These are phyloP conservation scores for Sternarchorhynchus goeldii DNA, from an alignment of 2,797 vertebrate species.

Conservation along the genomic window DNA sequence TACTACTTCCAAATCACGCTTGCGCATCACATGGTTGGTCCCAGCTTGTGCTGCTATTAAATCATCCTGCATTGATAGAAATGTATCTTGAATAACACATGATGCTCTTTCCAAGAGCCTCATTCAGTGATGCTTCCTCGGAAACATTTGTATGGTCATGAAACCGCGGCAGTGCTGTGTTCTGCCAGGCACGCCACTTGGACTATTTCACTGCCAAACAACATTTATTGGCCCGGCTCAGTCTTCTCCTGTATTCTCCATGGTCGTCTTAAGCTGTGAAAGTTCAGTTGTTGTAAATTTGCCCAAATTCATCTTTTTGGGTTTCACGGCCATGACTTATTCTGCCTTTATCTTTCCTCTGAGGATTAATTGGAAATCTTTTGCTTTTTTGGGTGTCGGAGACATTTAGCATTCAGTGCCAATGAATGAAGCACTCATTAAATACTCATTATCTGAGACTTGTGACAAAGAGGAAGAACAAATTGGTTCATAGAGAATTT, in stretches of 20 bases:
- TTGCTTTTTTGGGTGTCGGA: constrained; percentile 15
- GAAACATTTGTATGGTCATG: not conserved
- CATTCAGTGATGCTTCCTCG: not conserved
- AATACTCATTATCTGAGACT: constrained; percentile 73
- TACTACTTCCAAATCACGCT: not conserved
- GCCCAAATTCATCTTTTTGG: not conserved
- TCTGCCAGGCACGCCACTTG: constrained; percentile 5
- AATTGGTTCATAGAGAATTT: constrained; percentile 70
- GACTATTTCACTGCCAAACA: constrained; percentile 13
- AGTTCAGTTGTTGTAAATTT: not conserved
- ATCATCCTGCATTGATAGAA: not conserved
- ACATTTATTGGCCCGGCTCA: constrained; percentile 21
- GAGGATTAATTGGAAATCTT: constrained; percentile 37
- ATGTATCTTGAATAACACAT: constrained; percentile 8
- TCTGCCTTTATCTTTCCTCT: constrained; percentile 24
- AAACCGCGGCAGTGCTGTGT: not conserved
- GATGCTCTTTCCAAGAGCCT: not conserved
- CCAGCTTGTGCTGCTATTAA: not conserved
- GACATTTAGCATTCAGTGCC: constrained; percentile 69
- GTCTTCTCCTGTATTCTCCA: constrained; percentile 9
- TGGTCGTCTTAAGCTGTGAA: constrained; percentile 14
- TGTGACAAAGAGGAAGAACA: constrained; percentile 64
- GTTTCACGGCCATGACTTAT: constrained; percentile 5
- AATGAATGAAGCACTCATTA: constrained; percentile 75
- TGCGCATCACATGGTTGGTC: not conserved